Percentiles rank a stretch among this genome's conserved stretches.
Evolutionary conservation across 2,888 invertebrate species (phyloP).

Genomic region (Aspidiotus destructor): DNA sequence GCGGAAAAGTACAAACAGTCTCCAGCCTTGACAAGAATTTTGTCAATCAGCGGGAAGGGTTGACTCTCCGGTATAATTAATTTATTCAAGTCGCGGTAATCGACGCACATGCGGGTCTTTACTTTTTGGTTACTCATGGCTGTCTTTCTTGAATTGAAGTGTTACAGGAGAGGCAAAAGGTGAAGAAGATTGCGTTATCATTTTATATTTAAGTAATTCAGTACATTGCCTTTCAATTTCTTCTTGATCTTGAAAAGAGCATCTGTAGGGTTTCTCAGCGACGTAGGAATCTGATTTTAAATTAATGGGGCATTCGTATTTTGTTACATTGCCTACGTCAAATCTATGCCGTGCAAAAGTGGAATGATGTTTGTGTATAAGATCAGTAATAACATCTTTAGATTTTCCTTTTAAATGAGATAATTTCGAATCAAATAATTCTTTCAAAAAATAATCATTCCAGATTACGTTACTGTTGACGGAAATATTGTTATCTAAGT

Average conservation of each 20-base stretch:
- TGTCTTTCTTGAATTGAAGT: constrained; percentile 21
- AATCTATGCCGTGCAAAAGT: not conserved
- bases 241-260: constrained; percentile 14
- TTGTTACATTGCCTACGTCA: constrained; percentile 7
- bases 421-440: not conserved
- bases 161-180: constrained; percentile 29
- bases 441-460: not conserved
- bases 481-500: not conserved
- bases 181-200: constrained; percentile 19
- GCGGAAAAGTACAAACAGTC: constrained; percentile 40
- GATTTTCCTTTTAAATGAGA: not conserved
- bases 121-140: not conserved
- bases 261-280: constrained; percentile 27
- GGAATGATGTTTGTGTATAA: not conserved
- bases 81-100: not conserved
- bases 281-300: constrained; percentile 5
- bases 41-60: constrained; percentile 15
- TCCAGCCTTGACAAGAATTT: constrained; percentile 36
- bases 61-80: not conserved
- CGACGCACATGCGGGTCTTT: constrained; percentile 13
- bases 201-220: constrained; percentile 6
- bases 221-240: constrained; percentile 22
- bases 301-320: not conserved
- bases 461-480: constrained; percentile 1
- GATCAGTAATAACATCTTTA: not conserved